Evolutionary conservation across 2,888 invertebrate genomes (phyloP).

Genomic region (Clepsis dumicolana): DNA sequence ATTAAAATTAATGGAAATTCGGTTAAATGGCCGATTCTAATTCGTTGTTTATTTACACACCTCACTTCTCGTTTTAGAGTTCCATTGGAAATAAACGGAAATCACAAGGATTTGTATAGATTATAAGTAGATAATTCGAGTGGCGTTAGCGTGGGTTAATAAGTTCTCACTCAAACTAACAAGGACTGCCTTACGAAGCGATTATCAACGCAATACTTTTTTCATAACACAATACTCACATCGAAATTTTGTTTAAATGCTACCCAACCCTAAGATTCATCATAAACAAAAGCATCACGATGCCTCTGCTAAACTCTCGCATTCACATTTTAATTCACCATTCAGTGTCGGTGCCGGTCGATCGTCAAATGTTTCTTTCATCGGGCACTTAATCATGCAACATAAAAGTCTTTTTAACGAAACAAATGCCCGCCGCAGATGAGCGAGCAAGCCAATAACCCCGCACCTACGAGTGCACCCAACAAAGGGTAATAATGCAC

Average conservation of each 20-base stretch:
- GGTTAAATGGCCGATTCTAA: slow-evolving; percentile 66
- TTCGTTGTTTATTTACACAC: slow-evolving; percentile 60
- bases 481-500: slow-evolving; percentile 75
- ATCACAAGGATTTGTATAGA: neutral
- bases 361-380: slow-evolving; percentile 17
- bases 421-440: slow-evolving; percentile 50
- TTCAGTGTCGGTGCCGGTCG: neutral
- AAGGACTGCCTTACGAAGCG: too few species aligned
- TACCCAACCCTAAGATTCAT: too few species aligned
- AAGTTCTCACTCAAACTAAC: too few species aligned
- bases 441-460: slow-evolving; percentile 59
- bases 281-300: neutral
- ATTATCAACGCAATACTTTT: too few species aligned
- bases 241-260: too few species aligned
- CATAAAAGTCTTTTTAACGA: slow-evolving; percentile 10
- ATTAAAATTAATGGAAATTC: slow-evolving; percentile 68
- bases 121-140: too few species aligned
- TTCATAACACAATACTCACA: too few species aligned
- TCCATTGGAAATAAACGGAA: slow-evolving; percentile 28
- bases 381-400: slow-evolving; percentile 11
- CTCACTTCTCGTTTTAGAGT: slow-evolving; percentile 44
- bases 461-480: slow-evolving; percentile 67
- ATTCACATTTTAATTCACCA: neutral
- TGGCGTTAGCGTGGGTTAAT: too few species aligned
- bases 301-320: neutral